phyloP scores from a whole-genome alignment of 2,888 invertebrate genomes.

The Odontomyia ornata region DNA sequence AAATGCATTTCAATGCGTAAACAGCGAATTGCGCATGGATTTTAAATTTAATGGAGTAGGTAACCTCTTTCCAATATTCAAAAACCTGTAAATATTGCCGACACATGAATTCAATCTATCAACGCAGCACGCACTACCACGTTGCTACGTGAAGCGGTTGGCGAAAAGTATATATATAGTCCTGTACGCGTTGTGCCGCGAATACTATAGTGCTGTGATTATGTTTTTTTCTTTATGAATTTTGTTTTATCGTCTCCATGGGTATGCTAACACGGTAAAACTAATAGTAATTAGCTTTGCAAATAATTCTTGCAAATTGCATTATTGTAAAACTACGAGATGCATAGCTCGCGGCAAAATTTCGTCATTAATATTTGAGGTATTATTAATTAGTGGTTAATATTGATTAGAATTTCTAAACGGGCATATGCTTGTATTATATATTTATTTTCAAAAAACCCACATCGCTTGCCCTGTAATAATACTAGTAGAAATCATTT shows the following conservation, averaged over 20 bases:
- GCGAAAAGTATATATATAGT: not conserved
- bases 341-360: too few species aligned
- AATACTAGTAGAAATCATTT: too few species aligned
- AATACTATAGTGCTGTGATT: not conserved
- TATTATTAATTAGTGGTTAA: too few species aligned
- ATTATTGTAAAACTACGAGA: too few species aligned
- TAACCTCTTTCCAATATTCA: not conserved
- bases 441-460: too few species aligned
- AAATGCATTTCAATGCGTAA: conserved; percentile 23
- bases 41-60: not conserved
- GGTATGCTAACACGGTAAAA: not conserved
- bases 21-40: conserved; percentile 27
- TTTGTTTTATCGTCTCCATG: not conserved
- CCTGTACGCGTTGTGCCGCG: not conserved
- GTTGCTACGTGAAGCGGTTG: not conserved
- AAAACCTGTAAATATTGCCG: not conserved
- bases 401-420: too few species aligned
- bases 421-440: too few species aligned
- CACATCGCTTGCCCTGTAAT: too few species aligned
- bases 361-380: too few species aligned
- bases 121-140: conserved; percentile 23
- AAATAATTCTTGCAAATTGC: not conserved
- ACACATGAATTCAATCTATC: not conserved
- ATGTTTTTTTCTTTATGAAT: not conserved
- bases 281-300: not conserved